phyloP scores from a whole-genome alignment of 1,140 invertebrate genomes.

The Leptinotarsa lineolata region DNA sequence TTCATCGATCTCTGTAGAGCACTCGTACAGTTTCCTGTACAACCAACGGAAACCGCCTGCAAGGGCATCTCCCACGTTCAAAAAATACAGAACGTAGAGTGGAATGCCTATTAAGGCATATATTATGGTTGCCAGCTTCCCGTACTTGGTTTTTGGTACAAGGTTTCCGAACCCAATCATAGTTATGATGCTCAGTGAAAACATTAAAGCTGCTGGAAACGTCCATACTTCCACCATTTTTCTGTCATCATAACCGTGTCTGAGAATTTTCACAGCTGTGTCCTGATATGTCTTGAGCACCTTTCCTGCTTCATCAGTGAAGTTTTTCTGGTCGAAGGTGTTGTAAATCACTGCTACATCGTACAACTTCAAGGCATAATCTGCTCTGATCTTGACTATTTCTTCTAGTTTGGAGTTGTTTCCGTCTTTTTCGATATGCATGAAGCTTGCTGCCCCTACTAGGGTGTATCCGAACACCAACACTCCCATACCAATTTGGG shows the following conservation, averaged over 20 bases:
- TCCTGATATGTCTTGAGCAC: slow-evolving; percentile 35
- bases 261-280: slow-evolving; percentile 34
- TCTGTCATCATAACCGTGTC: slow-evolving; percentile 69
- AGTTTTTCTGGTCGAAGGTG: slow-evolving; percentile 30
- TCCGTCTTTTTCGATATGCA: slow-evolving; percentile 71
- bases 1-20: slow-evolving; percentile 64
- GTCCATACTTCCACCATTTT: slow-evolving; percentile 76
- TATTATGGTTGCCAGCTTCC: slow-evolving; percentile 88
- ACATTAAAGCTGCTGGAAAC: slow-evolving; percentile 85
- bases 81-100: slow-evolving; percentile 85
- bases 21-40: slow-evolving; percentile 77
- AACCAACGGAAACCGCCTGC: slow-evolving; percentile 67
- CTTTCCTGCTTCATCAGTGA: slow-evolving; percentile 24
- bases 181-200: slow-evolving; percentile 83
- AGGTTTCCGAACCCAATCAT: slow-evolving; percentile 97
- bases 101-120: slow-evolving; percentile 96
- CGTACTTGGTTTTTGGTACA: slow-evolving; percentile 87
- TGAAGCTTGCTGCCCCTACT: slow-evolving; percentile 91
- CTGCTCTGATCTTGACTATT: slow-evolving; percentile 12
- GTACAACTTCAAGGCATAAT: slow-evolving; percentile 51
- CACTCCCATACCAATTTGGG: slow-evolving; percentile 92
- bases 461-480: slow-evolving; percentile 94
- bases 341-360: slow-evolving; percentile 32
- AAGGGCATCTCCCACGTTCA: slow-evolving; percentile 86
- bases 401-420: slow-evolving; percentile 1